A percentile compares a stretch with the other conserved stretches of the same genome.
These are phyloP conservation scores for Cosmopolites sordidus DNA, from an alignment of 2,888 invertebrate species.

Conservation along the genomic window DNA sequence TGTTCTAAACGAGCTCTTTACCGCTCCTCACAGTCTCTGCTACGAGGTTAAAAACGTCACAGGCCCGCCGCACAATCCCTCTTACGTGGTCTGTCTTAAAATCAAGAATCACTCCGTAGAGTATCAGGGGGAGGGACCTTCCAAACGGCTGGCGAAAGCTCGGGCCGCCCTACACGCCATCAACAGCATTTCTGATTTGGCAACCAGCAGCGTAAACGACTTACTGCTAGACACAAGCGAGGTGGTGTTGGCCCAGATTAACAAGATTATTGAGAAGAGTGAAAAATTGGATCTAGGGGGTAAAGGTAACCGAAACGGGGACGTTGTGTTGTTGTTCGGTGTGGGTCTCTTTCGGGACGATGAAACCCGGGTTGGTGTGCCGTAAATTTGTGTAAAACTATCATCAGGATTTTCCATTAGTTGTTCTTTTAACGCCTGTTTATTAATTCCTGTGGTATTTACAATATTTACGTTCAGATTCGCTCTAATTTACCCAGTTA, in stretches of 20 bases:
- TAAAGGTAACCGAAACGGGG: neutral
- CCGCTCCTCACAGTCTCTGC: constrained; percentile 55
- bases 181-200: constrained; percentile 55
- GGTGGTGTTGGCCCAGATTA: neutral
- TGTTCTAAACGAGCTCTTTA: constrained; percentile 78
- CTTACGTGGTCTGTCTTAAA: constrained; percentile 79
- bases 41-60: constrained; percentile 73
- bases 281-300: neutral
- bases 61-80: constrained; percentile 85
- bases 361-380: no score
- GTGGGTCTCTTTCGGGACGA: no score
- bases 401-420: no score
- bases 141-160: constrained; percentile 56
- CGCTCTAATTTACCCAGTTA: no score
- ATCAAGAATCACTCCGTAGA: constrained; percentile 52
- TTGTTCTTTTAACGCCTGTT: no score
- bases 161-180: constrained; percentile 56
- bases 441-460: no score
- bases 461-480: no score
- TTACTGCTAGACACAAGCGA: neutral
- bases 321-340: no score
- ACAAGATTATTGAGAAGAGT: neutral
- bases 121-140: constrained; percentile 54
- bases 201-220: constrained; percentile 18
- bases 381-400: no score